Evolutionary conservation across 2,888 invertebrate genomes (phyloP).

Genomic region (Prostheceraeus crozeri): DNA sequence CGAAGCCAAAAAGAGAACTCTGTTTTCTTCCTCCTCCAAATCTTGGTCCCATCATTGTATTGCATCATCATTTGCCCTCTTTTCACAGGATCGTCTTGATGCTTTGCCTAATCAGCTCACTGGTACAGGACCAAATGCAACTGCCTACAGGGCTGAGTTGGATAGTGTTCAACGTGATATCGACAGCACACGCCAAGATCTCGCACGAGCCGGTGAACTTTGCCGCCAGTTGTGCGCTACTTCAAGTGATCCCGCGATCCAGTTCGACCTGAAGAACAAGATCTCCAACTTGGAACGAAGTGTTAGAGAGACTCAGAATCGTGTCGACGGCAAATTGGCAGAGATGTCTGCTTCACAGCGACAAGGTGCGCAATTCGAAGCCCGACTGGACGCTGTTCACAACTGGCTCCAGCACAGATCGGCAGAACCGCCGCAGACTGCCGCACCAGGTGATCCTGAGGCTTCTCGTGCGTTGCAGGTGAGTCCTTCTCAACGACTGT

Average conservation of each 20-base stretch:
- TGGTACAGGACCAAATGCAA: too few species aligned
- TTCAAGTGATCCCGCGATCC: slow-evolving; percentile 73
- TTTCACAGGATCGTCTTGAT: too few species aligned
- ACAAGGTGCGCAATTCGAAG: slow-evolving; percentile 14
- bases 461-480: background rate
- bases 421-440: background rate
- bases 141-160: too few species aligned
- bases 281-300: slow-evolving; percentile 76
- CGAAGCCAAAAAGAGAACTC: too few species aligned
- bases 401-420: background rate
- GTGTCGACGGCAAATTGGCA: background rate
- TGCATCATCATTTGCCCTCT: too few species aligned
- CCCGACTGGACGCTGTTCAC: slow-evolving; percentile 20
- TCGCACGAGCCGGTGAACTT: slow-evolving; percentile 58
- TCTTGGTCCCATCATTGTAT: too few species aligned
- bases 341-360: background rate
- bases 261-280: slow-evolving; percentile 81
- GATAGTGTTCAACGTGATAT: too few species aligned
- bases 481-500: background rate
- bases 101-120: too few species aligned
- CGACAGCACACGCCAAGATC: background rate
- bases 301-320: slow-evolving; percentile 63
- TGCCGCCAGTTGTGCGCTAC: slow-evolving; percentile 77
- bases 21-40: too few species aligned
- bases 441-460: background rate